These are phyloP conservation scores for Caenorhabditis tropicalis DNA, from an alignment of 1,140 invertebrate genomes.

Conservation along the genomic window DNA sequence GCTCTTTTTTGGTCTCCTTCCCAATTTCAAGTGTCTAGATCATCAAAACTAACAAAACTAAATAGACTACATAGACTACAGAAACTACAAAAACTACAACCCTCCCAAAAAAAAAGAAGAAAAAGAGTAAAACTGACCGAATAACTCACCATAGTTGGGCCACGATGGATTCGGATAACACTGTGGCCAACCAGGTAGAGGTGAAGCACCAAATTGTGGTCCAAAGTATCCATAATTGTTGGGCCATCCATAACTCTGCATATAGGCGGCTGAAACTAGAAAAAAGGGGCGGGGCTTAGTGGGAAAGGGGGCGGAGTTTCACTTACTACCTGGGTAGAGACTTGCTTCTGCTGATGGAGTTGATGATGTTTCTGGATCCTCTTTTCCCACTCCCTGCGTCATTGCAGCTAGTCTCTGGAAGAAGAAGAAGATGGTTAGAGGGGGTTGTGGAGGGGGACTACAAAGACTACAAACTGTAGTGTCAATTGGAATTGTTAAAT, in stretches of 20 bases:
- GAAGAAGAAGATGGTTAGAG: not conserved
- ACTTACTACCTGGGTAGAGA: constrained; percentile 44
- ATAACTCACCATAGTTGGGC: constrained; percentile 63
- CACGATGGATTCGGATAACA: constrained; percentile 57
- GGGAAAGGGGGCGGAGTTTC: not conserved
- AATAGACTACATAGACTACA: too few species aligned
- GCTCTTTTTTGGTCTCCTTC: too few species aligned
- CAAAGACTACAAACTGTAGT: not conserved
- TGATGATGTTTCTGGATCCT: constrained; percentile 47
- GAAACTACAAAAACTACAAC: not conserved
- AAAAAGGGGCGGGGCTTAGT: not conserved
- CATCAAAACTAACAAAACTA: not conserved
- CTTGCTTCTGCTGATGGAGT: not conserved
- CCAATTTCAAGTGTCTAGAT: not conserved
- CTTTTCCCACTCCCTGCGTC: constrained; percentile 61
- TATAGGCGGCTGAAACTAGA: constrained; percentile 59
- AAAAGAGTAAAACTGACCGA: constrained; percentile 35
- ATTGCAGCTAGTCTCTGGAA: constrained; percentile 64
- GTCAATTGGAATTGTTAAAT: not conserved
- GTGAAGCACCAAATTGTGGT: constrained; percentile 56
- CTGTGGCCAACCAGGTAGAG: constrained; percentile 61
- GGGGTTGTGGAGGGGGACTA: not conserved
- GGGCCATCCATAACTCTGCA: constrained; percentile 59
- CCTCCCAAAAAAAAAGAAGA: not conserved
- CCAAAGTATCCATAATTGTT: constrained; percentile 62